Base-by-base conservation (phyloP, 2,113 vertebrate genomes). In the Myxocyprinus asiaticus region DNA sequence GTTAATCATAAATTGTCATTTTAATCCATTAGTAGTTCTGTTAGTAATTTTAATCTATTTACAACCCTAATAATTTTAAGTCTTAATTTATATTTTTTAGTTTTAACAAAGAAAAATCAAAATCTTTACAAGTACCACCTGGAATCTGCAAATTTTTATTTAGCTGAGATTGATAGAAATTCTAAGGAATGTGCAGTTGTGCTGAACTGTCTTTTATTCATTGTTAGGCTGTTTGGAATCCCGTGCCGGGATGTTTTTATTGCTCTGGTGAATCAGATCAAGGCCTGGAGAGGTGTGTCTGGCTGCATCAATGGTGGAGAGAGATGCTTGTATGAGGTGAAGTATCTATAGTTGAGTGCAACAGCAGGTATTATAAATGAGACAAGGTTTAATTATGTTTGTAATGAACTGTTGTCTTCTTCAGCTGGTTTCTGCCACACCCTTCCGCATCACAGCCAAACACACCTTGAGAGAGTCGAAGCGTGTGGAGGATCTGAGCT, bases 201-300 rank as follows among this genome's bases (percentile, higher is more conserved):
- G 6, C 7, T 8, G 7, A 50, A 17, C 12, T 43, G 9, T 12
- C 2, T 44, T 9, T 33, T 6, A 12, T 6, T 53, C 33, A 47
- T 55, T 42, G 55, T 22, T 76, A 92, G 90, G 91, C 43, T 88
- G 64, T 90, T 92, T 67, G 86, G 81, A 56, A 89, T 87, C 33
- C 56, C 80, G 0, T 92, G 90, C 6, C 15, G 67, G 2, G 81
- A 86, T 0, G 87, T 91, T 15, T 66, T 63, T 3, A 68, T 6
- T 4, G 76, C 8, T 67, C 63, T 91, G 45, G 87, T 92, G 85
- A 85, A 5, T 61, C 91, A 92, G 84, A 91, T 92, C 85, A 89
- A 90, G 80, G 83, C 77, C 7, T 92, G 90, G 91, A 85, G 84
- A 84, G 81, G 15, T 4, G 66, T 85, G 66, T 53, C 77, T 1